Percentiles rank a stretch among this genome's conserved stretches.
Conservation (phyloP, 2,797 vertebrate genomes). For the Spinibarbus caldwelli region DNA sequence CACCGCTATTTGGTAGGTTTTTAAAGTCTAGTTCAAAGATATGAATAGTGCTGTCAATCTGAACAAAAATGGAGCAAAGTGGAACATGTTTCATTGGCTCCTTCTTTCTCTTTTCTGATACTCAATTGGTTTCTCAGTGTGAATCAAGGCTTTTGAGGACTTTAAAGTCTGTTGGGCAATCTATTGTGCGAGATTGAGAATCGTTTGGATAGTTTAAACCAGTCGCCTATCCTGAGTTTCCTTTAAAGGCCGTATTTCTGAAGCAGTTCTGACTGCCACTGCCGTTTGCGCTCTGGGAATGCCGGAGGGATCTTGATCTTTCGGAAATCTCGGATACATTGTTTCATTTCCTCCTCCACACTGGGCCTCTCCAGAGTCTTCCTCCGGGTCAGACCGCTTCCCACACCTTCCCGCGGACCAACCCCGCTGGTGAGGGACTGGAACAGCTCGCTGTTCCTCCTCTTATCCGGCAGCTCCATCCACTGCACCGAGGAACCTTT, state of each 20-base stretch:
- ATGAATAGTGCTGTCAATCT: neutral
- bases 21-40: neutral
- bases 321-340: conserved; percentile 89
- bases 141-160: conserved; percentile 10
- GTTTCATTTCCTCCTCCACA: conserved; percentile 88
- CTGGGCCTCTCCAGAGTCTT: conserved; percentile 86
- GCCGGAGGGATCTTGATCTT: conserved; percentile 88
- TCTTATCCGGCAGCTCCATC: conserved; percentile 85
- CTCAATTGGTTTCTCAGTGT: conserved; percentile 2
- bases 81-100: neutral
- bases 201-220: neutral
- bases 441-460: conserved; percentile 91
- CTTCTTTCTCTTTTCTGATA: neutral
- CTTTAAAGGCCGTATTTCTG: conserved; percentile 87
- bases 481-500: conserved; percentile 83
- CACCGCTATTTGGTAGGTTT: neutral
- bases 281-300: conserved; percentile 87
- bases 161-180: neutral
- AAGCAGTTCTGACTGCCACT: conserved; percentile 89
- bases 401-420: conserved; percentile 72
- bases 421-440: conserved; percentile 84
- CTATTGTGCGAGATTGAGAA: conserved; percentile 1
- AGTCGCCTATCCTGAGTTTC: conserved; percentile 5
- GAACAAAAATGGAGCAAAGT: neutral
- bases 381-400: conserved; percentile 85